phyloP scores from a whole-genome alignment of 2,797 vertebrate genomes.

The Sebastiscus albofasciatus region DNA sequence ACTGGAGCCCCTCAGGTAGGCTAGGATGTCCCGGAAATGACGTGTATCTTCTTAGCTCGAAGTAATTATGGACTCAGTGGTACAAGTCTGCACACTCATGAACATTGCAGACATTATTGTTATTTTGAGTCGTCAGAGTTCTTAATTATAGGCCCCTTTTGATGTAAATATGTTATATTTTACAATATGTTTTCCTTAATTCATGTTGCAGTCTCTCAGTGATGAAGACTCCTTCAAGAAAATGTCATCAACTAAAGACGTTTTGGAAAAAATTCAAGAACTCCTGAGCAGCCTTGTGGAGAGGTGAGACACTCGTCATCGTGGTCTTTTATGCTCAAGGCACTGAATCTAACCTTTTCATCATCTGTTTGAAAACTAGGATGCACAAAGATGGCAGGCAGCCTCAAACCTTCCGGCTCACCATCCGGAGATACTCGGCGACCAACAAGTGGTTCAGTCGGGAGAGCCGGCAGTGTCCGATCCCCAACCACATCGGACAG shows the following conservation, averaged over 20 bases:
- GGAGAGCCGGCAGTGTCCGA: constrained; percentile 90
- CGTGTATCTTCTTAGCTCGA: background rate
- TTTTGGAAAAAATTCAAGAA: constrained; percentile 84
- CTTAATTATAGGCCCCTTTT: background rate
- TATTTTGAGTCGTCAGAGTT: background rate
- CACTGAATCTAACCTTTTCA: constrained; percentile 3
- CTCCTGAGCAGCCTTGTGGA: constrained; percentile 85
- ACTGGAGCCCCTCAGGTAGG: constrained; percentile 90
- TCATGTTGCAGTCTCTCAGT: constrained; percentile 88
- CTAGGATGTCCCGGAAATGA: background rate
- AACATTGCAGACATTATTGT: background rate
- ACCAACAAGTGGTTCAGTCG: constrained; percentile 83
- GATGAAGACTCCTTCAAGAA: constrained; percentile 95
- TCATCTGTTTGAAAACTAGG: constrained; percentile 67
- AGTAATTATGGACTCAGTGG: background rate
- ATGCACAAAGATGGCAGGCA: constrained; percentile 87
- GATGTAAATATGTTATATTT: background rate
- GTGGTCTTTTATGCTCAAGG: fast-evolving
- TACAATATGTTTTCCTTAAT: background rate
- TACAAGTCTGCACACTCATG: background rate
- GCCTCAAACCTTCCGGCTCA: constrained; percentile 87
- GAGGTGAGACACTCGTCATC: constrained; percentile 71
- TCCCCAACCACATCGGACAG: constrained; percentile 84
- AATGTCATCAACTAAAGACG: constrained; percentile 85
- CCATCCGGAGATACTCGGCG: constrained; percentile 79